A percentile compares a stretch with the other conserved stretches of the same genome.
These are phyloP conservation scores for Corythaeola cristata DNA, from an alignment of 2,113 vertebrate genomes.

Conservation along the genomic window DNA sequence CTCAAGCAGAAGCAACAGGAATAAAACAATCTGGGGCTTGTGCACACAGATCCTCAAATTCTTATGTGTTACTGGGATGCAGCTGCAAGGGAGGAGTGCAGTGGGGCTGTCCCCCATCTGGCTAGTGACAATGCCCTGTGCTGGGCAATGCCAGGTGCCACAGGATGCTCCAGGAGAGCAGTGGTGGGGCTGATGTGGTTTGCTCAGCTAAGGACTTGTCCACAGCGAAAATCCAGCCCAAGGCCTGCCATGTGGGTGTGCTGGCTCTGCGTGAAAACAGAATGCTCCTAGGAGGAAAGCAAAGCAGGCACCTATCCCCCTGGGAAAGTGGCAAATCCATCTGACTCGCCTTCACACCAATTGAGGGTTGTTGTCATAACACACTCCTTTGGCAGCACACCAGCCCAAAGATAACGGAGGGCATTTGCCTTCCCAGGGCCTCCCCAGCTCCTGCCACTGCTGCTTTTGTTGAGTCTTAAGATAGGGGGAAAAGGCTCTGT, in stretches of 20 bases:
- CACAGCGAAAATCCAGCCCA: neutral
- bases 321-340: neutral
- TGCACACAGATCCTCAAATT: neutral
- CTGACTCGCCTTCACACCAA: neutral
- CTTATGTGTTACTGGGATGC: neutral
- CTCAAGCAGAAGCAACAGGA: neutral
- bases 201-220: neutral
- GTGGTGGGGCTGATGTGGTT: neutral
- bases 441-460: neutral
- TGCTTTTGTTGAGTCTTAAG: neutral
- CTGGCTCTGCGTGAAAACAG: neutral
- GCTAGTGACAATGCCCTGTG: neutral
- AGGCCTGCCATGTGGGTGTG: rapidly evolving
- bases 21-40: neutral
- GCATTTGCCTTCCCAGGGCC: neutral
- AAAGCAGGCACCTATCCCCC: neutral
- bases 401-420: neutral
- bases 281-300: neutral
- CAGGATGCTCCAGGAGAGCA: rapidly evolving
- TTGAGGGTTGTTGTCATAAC: neutral
- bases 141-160: rapidly evolving
- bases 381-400: conserved; percentile 5
- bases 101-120: neutral
- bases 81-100: neutral
- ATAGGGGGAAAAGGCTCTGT: neutral